A percentile compares a stretch with the other conserved stretches of the same genome.
Evolutionary conservation across 2,888 invertebrate species (phyloP).

Genomic region (Tenthredo amoena): DNA sequence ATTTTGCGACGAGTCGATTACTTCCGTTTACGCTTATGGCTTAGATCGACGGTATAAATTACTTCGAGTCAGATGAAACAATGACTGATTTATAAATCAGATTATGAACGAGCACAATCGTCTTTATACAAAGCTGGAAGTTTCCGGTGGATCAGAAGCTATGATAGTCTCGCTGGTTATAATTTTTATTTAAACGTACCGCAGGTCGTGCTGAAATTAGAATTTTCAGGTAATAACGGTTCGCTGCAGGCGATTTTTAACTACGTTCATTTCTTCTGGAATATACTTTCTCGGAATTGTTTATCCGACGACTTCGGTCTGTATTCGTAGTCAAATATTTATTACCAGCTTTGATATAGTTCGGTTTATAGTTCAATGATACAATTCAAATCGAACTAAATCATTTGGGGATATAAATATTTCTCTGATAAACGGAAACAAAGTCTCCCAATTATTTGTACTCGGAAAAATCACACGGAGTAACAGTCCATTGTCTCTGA

Average conservation of each 20-base stretch:
- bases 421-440: neutral
- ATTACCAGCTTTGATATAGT: neutral
- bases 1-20: neutral
- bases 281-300: slow-evolving; percentile 13
- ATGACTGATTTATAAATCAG: neutral
- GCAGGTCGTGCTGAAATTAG: neutral
- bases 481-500: too few species aligned
- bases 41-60: neutral
- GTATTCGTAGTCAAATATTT: neutral
- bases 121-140: neutral
- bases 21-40: neutral
- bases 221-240: neutral
- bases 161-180: neutral
- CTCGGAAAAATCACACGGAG: neutral
- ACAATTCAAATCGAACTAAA: neutral
- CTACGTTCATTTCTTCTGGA: neutral
- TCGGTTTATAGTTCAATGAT: neutral
- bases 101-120: neutral
- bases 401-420: neutral
- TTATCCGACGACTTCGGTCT: neutral
- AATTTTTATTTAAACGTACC: neutral
- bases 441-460: neutral
- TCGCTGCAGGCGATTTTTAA: neutral
- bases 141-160: neutral
- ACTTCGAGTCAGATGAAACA: neutral